Evolutionary conservation across 2,888 invertebrate genomes (phyloP).

Genomic region (Hoplodrina ambigua): DNA sequence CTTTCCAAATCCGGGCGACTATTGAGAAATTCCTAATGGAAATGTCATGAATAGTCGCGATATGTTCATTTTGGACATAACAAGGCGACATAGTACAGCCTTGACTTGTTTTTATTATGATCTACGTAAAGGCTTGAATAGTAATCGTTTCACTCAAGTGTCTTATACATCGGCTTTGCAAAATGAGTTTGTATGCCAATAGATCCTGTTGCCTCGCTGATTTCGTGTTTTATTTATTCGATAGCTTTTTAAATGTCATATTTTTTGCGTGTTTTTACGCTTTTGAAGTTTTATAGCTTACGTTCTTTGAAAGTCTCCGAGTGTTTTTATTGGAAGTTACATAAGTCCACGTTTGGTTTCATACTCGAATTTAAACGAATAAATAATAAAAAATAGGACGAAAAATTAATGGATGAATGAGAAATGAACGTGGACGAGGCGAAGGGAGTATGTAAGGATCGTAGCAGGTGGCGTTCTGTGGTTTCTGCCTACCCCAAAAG

Average conservation of each 20-base stretch:
- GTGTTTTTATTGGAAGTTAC: not conserved
- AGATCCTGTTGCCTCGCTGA: conserved; percentile 23
- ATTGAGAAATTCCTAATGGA: too few species aligned
- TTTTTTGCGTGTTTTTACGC: not conserved
- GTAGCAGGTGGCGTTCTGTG: too few species aligned
- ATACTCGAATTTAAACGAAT: too few species aligned
- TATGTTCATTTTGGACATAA: not conserved
- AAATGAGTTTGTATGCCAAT: conserved; percentile 53
- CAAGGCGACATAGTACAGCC: not conserved
- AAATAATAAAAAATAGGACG: too few species aligned
- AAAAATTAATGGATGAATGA: too few species aligned
- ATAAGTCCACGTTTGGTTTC: too few species aligned
- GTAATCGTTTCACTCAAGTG: conserved; percentile 39
- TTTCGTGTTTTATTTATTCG: conserved; percentile 13
- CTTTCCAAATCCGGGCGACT: too few species aligned
- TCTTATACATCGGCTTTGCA: conserved; percentile 40
- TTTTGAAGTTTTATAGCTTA: not conserved
- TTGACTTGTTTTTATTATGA: not conserved
- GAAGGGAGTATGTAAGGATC: too few species aligned
- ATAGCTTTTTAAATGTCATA: conserved; percentile 3
- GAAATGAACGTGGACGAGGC: too few species aligned
- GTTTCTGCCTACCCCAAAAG: too few species aligned
- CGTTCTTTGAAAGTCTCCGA: not conserved
- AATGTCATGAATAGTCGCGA: too few species aligned
- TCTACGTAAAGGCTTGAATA: not conserved